A percentile compares a stretch with the other conserved stretches of the same genome.
Evolutionary conservation across 2,888 invertebrate species (phyloP).

Genomic region (Euproctis similis): DNA sequence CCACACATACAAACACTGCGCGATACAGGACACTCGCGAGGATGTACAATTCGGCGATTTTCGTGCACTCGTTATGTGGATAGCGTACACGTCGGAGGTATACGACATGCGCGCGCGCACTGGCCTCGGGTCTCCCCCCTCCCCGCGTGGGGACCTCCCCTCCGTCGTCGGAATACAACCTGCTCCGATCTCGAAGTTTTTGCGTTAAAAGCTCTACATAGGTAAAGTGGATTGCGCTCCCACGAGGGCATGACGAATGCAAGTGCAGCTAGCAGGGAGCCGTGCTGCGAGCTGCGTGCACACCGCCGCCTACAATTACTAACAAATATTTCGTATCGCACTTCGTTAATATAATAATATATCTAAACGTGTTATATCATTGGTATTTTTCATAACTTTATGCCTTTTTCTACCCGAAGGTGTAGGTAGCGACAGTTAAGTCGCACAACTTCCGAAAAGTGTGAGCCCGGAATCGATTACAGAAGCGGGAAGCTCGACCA

Average conservation of each 20-base stretch:
- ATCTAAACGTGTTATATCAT: no score
- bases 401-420: no score
- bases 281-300: no score
- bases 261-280: no score
- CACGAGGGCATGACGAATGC: slow-evolving; percentile 28
- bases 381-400: no score
- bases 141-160: slow-evolving; percentile 22
- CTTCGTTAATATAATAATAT: no score
- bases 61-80: slow-evolving; percentile 17
- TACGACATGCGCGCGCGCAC: slow-evolving; percentile 48
- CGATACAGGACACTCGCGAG: slow-evolving; percentile 13
- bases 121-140: slow-evolving; percentile 25
- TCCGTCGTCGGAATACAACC: slow-evolving; percentile 37
- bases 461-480: no score
- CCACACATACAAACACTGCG: slow-evolving; percentile 9
- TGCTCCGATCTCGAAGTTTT: slow-evolving; percentile 48
- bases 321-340: no score
- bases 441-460: no score
- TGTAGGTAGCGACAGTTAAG: no score
- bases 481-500: no score
- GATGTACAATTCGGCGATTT: slow-evolving; percentile 26
- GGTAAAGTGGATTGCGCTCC: slow-evolving; percentile 54
- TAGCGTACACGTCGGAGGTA: slow-evolving; percentile 29
- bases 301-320: no score
- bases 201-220: slow-evolving; percentile 52